Evolutionary conservation across 2,888 invertebrate genomes (phyloP).

Genomic region (Dryobotodes eremita): DNA sequence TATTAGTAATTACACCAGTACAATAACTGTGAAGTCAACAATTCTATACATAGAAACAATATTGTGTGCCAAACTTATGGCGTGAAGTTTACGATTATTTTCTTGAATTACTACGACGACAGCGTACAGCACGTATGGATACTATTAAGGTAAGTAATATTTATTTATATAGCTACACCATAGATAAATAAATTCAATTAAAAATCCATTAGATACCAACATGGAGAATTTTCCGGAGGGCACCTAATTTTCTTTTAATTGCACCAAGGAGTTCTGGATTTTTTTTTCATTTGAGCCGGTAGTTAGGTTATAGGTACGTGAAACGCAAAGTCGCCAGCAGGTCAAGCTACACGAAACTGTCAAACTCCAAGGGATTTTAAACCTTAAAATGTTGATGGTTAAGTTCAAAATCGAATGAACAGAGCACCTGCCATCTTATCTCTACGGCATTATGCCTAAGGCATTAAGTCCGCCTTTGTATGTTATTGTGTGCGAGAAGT

Average conservation of each 20-base stretch:
- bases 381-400: too few species aligned
- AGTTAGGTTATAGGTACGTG: background rate
- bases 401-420: too few species aligned
- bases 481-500: too few species aligned
- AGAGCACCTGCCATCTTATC: too few species aligned
- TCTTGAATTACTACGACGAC: background rate
- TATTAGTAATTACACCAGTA: background rate
- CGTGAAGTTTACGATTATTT: constrained; percentile 18
- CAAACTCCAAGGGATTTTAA: too few species aligned
- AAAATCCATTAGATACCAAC: too few species aligned
- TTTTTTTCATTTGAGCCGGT: background rate
- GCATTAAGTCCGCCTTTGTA: too few species aligned
- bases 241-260: background rate
- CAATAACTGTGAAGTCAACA: background rate
- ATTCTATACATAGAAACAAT: background rate
- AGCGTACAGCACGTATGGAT: background rate
- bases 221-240: background rate
- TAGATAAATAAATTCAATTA: background rate
- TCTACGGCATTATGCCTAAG: too few species aligned
- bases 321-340: background rate
- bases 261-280: background rate
- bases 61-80: background rate
- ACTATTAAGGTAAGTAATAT: background rate
- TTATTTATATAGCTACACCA: background rate
- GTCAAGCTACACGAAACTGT: too few species aligned